These are phyloP conservation scores for Metaphire vulgaris DNA, from an alignment of 1,140 invertebrate species.

Conservation along the genomic window DNA sequence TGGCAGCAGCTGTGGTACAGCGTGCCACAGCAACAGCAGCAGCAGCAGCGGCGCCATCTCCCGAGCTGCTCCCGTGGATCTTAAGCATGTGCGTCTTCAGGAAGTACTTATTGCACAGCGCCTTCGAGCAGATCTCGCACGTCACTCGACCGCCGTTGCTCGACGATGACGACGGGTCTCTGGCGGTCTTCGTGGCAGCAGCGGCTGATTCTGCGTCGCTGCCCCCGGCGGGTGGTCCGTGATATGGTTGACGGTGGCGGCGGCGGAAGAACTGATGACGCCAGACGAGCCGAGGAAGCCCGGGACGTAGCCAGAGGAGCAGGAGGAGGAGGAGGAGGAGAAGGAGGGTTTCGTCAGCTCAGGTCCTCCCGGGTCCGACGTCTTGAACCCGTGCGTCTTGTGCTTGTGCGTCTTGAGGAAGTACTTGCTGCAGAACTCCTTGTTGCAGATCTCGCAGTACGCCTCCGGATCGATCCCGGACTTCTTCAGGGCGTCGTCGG, in stretches of 20 bases:
- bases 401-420: constrained; percentile 59
- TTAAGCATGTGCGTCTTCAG: constrained; percentile 23
- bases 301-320: constrained; percentile 40
- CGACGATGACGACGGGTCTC: too few relatives aligned
- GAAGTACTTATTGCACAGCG: constrained; percentile 19
- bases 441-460: constrained; percentile 67
- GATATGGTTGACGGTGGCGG: not conserved
- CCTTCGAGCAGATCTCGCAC: constrained; percentile 27
- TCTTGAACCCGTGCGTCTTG: constrained; percentile 57
- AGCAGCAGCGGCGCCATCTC: not conserved
- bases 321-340: not conserved
- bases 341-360: too few relatives aligned
- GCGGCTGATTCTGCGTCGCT: too few relatives aligned
- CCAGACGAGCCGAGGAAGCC: constrained; percentile 40
- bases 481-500: constrained; percentile 45
- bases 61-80: constrained; percentile 19
- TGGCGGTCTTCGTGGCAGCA: too few relatives aligned
- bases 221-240: constrained; percentile 27
- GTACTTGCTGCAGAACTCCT: constrained; percentile 58
- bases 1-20: not conserved
- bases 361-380: too few relatives aligned
- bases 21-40: not conserved
- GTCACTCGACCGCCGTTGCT: constrained; percentile 29
- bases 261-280: constrained; percentile 32
- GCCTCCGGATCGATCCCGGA: constrained; percentile 71